Conservation (phyloP, 2,888 invertebrate species). For the Amiota communis region DNA sequence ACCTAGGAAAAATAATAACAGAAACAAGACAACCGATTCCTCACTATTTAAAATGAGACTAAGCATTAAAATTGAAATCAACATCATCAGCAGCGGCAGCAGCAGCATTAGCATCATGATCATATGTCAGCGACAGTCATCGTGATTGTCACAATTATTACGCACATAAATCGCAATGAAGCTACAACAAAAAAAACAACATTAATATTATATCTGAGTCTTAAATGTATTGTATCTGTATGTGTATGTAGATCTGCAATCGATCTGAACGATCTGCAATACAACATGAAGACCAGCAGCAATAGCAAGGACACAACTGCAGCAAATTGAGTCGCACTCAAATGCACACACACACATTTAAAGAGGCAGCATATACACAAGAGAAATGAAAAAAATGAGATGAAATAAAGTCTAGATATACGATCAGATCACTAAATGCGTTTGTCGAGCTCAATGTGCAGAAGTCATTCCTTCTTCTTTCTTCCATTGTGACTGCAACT, state of each 20-base stretch:
- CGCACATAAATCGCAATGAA: conserved; percentile 66
- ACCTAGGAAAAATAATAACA: too few relatives aligned
- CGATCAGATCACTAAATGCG: conserved; percentile 7
- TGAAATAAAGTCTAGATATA: neutral
- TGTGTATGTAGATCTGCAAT: conserved; percentile 40
- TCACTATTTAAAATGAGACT: neutral
- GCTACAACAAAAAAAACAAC: conserved; percentile 37
- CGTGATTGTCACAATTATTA: conserved; percentile 66
- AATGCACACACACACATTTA: neutral
- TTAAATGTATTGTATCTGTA: conserved; percentile 15
- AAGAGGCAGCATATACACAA: neutral
- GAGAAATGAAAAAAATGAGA: neutral
- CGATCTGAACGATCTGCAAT: conserved; percentile 31
- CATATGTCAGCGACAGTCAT: conserved; percentile 41
- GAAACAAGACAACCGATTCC: too few relatives aligned
- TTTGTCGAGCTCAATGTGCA: neutral
- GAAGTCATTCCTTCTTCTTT: neutral
- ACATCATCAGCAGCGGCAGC: conserved; percentile 8
- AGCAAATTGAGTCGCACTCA: conserved; percentile 49
- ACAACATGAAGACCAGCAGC: conserved; percentile 24
- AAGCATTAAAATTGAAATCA: conserved; percentile 9
- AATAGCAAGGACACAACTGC: conserved; percentile 35
- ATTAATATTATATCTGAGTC: conserved; percentile 26
- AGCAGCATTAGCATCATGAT: conserved; percentile 34
- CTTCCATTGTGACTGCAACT: neutral